These are phyloP conservation scores for Urocynchramus pylzowi DNA, from an alignment of 2,113 vertebrate genomes.

Conservation along the genomic window DNA sequence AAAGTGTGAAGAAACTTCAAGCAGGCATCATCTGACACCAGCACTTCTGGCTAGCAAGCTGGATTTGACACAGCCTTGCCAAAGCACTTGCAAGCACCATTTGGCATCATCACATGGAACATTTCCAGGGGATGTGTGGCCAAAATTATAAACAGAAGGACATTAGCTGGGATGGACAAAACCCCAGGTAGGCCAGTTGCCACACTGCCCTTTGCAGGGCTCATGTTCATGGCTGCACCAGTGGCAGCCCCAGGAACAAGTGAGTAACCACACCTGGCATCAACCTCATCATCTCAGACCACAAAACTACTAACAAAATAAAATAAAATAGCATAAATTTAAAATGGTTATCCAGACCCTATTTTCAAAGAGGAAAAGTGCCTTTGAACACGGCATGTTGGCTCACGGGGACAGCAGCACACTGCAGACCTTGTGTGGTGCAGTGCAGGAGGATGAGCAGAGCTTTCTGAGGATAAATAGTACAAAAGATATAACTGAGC, in stretches of 20 bases:
- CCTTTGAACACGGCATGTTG: background rate
- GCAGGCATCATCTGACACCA: background rate
- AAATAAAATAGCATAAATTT: background rate
- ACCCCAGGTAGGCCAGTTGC: background rate
- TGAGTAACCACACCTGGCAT: background rate
- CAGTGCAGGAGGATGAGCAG: rapidly evolving
- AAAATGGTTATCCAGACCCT: background rate
- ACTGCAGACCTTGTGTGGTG: background rate
- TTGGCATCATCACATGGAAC: background rate
- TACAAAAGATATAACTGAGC: background rate
- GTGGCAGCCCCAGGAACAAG: background rate
- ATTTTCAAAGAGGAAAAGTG: background rate
- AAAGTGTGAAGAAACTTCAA: background rate
- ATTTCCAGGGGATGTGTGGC: background rate
- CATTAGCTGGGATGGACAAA: background rate
- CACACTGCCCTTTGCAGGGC: background rate
- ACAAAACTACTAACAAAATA: background rate
- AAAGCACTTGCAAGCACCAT: background rate
- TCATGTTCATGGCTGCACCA: background rate
- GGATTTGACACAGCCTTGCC: background rate
- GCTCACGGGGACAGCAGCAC: background rate
- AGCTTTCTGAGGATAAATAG: background rate
- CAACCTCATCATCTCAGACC: background rate
- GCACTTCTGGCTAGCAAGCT: background rate
- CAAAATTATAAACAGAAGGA: background rate